Conservation (phyloP, 2,888 invertebrate species). For the Melanostoma scalare region DNA sequence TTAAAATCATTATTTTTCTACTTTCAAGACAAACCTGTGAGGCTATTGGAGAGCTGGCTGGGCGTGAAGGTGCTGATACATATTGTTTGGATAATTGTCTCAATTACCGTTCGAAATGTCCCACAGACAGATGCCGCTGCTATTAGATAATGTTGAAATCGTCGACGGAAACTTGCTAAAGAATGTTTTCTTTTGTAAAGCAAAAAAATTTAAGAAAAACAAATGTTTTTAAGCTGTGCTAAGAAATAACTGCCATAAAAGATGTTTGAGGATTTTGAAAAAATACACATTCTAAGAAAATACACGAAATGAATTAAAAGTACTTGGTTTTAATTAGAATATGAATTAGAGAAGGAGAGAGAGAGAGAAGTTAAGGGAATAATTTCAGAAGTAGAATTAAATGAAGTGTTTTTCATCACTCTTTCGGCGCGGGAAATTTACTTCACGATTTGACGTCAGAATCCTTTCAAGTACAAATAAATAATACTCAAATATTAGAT, state of each 20-base stretch:
- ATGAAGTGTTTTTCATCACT: too few species aligned
- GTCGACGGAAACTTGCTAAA: constrained; percentile 65
- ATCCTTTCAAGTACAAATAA: too few species aligned
- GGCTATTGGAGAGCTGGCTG: constrained; percentile 89
- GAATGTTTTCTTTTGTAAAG: neutral
- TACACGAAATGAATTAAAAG: constrained; percentile 39
- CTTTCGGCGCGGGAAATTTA: too few species aligned
- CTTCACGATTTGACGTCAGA: too few species aligned
- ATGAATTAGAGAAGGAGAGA: too few species aligned
- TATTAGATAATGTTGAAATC: constrained; percentile 81
- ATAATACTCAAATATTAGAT: too few species aligned
- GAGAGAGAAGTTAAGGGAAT: too few species aligned
- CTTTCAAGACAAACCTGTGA: constrained; percentile 89
- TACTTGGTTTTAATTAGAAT: neutral
- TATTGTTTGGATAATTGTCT: constrained; percentile 94
- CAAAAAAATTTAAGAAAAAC: constrained; percentile 23
- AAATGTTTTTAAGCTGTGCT: constrained; percentile 52
- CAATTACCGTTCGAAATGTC: constrained; percentile 89
- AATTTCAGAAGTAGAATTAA: too few species aligned
- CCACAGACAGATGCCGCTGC: constrained; percentile 88
- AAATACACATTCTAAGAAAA: constrained; percentile 44
- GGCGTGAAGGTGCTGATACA: constrained; percentile 89
- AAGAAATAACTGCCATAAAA: constrained; percentile 71
- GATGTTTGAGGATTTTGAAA: constrained; percentile 60
- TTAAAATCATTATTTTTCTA: neutral